A percentile compares a stretch with the other conserved stretches of the same genome.
phyloP scores from a whole-genome alignment of 2,113 vertebrate genomes.

The Callipepla californica region DNA sequence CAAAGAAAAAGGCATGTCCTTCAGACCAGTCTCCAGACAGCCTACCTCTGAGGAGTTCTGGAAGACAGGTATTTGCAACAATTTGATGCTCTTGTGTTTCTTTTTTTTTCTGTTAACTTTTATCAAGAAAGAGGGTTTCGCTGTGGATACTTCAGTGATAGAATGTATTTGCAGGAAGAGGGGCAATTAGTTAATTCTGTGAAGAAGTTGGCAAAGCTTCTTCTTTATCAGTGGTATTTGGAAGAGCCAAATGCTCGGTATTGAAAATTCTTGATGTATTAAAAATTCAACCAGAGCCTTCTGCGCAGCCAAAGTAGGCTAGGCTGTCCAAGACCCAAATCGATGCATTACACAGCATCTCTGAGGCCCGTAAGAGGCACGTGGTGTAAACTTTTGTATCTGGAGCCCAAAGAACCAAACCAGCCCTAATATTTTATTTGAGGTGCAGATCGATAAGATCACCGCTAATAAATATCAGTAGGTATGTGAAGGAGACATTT shows the following conservation, averaged over 20 bases:
- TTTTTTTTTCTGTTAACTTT: background rate
- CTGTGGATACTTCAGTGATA: background rate
- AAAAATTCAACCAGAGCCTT: background rate
- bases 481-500: background rate
- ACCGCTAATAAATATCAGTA: background rate
- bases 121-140: background rate
- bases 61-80: slow-evolving; percentile 83
- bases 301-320: background rate
- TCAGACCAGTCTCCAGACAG: slow-evolving; percentile 84
- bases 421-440: background rate
- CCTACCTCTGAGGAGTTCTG: slow-evolving; percentile 89
- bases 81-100: background rate
- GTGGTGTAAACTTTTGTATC: background rate
- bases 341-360: background rate
- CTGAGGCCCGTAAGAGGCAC: background rate
- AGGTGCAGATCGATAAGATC: background rate
- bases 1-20: slow-evolving; percentile 84
- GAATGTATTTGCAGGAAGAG: background rate
- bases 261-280: background rate
- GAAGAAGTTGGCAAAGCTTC: background rate
- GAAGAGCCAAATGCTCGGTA: background rate
- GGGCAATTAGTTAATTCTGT: background rate
- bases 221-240: background rate
- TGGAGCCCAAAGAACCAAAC: background rate
- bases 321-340: background rate